Percentiles rank a stretch among this genome's conserved stretches.
Conservation (phyloP, 1,140 invertebrate species). For the Drosophila simulans region DNA sequence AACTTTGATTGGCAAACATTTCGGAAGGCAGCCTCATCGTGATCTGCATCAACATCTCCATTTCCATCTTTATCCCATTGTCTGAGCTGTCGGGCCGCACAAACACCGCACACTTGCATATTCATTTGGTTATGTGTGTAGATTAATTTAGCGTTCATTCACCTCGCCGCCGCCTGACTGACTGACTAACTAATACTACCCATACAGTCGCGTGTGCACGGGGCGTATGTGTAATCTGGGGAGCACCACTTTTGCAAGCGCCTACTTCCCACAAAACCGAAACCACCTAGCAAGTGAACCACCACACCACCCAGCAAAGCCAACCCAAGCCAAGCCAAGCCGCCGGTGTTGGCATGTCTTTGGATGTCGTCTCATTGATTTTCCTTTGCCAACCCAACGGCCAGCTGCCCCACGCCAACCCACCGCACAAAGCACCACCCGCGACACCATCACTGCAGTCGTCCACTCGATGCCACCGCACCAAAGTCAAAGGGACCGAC, state of each 20-base stretch:
- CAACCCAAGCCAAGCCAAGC: constrained; percentile 15
- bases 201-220: constrained; percentile 36
- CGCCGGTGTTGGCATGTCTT: constrained; percentile 29
- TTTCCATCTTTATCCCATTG: constrained; percentile 36
- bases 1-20: constrained; percentile 49
- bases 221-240: constrained; percentile 59
- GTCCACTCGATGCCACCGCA: constrained; percentile 19
- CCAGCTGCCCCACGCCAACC: constrained; percentile 13
- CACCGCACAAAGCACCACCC: constrained; percentile 10
- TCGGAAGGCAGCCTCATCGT: constrained; percentile 27
- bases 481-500: constrained; percentile 19
- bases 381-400: constrained; percentile 34
- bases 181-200: constrained; percentile 37
- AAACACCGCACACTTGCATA: constrained; percentile 22
- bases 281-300: constrained; percentile 13
- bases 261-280: constrained; percentile 43
- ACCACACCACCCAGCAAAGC: constrained; percentile 18
- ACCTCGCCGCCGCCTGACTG: constrained; percentile 52
- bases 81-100: constrained; percentile 30
- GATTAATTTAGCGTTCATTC: constrained; percentile 74
- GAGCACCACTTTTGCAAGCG: constrained; percentile 57
- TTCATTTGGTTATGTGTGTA: constrained; percentile 44
- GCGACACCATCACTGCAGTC: background rate
- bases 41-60: constrained; percentile 21
- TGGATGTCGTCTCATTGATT: constrained; percentile 60